Evolutionary conservation across 1,140 invertebrate genomes (phyloP).

Genomic region (Neodiprion virginianus): DNA sequence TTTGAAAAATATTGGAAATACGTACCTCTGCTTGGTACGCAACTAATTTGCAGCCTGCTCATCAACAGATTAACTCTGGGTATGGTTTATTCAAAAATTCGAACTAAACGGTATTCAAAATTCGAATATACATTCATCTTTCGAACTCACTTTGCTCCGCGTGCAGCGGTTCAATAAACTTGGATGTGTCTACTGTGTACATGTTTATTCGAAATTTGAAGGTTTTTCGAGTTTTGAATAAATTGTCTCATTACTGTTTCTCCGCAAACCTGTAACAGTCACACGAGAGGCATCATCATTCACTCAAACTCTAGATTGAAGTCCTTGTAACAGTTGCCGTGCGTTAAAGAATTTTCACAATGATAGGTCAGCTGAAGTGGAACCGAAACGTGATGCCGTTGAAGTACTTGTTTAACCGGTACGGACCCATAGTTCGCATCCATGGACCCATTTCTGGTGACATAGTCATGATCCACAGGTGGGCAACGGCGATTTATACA

Average conservation of each 20-base stretch:
- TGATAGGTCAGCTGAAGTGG: constrained; percentile 54
- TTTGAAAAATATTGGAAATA: constrained; percentile 67
- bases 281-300: not conserved
- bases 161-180: not conserved
- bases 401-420: constrained; percentile 66
- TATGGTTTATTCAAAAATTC: constrained; percentile 52
- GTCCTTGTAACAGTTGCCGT: not conserved
- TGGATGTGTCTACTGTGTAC: constrained; percentile 14
- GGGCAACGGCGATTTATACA: not conserved
- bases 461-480: constrained; percentile 64
- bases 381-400: constrained; percentile 55
- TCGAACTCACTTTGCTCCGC: not conserved
- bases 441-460: constrained; percentile 67
- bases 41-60: constrained; percentile 66
- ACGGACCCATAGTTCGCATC: constrained; percentile 69
- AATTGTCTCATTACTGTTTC: constrained; percentile 1
- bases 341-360: constrained; percentile 21
- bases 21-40: constrained; percentile 68
- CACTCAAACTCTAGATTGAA: not conserved
- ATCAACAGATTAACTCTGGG: constrained; percentile 66
- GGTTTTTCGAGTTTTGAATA: constrained; percentile 23
- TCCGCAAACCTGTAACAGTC: not conserved
- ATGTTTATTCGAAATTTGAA: constrained; percentile 45
- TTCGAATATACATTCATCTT: constrained; percentile 14
- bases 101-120: constrained; percentile 16